Evolutionary conservation across 2,888 invertebrate genomes (phyloP).

Genomic region (Acleris emargana): DNA sequence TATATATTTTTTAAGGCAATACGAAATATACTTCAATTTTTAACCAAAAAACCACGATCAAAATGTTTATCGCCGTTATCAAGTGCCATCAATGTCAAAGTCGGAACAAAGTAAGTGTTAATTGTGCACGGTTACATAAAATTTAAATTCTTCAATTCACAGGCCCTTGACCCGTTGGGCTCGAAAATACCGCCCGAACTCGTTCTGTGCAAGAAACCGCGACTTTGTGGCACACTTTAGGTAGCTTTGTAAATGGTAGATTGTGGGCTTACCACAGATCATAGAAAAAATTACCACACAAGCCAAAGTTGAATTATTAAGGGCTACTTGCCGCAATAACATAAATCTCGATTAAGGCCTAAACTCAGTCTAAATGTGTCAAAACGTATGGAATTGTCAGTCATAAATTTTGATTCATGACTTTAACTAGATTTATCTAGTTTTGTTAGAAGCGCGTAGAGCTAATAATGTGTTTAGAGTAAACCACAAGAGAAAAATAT

Average conservation of each 20-base stretch:
- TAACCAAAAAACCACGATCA: neutral
- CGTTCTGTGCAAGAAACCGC: conserved; percentile 26
- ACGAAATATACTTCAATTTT: neutral
- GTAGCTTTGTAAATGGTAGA: conserved; percentile 3
- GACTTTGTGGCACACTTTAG: conserved; percentile 29
- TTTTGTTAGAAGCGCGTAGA: no score
- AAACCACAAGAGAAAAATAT: no score
- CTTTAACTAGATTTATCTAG: no score
- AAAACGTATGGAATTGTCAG: no score
- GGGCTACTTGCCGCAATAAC: no score
- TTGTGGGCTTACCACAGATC: neutral
- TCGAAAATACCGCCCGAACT: conserved; percentile 24
- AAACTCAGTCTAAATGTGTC: no score
- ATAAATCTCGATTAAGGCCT: no score
- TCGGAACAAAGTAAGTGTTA: conserved; percentile 27
- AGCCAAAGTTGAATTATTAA: no score
- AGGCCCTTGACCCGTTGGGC: conserved; percentile 32
- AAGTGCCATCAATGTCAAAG: conserved; percentile 30
- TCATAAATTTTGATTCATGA: no score
- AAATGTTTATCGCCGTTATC: neutral
- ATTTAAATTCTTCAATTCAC: conserved; percentile 15
- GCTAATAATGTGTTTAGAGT: no score
- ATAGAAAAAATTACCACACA: no score
- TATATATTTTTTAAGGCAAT: no score
- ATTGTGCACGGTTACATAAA: conserved; percentile 28